Evolutionary conservation across 2,888 invertebrate species (phyloP).

Genomic region (Platycheirus albimanus): DNA sequence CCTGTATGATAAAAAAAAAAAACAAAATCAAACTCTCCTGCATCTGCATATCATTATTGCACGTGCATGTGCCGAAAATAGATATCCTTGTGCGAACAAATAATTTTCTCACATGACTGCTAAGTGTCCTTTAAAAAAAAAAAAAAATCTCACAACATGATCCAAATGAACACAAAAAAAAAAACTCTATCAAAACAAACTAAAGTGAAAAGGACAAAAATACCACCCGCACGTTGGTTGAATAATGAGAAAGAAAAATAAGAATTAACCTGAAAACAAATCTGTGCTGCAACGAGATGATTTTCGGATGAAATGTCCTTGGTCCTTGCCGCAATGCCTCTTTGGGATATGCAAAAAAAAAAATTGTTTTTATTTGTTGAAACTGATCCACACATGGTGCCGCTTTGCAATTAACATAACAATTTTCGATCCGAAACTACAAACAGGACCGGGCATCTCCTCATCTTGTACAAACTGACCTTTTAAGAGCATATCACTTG

Average conservation of each 20-base stretch:
- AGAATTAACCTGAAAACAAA: constrained; percentile 40
- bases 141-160: neutral
- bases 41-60: neutral
- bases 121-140: neutral
- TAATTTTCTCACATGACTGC: constrained; percentile 22
- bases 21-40: too few species aligned
- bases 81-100: constrained; percentile 24
- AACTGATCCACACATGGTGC: constrained; percentile 65
- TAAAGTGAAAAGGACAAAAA: constrained; percentile 2
- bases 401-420: constrained; percentile 67
- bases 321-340: constrained; percentile 33
- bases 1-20: constrained; percentile 2
- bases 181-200: constrained; percentile 21
- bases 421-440: constrained; percentile 53
- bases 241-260: constrained; percentile 1
- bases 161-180: neutral
- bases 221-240: constrained; percentile 55
- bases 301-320: constrained; percentile 30
- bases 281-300: constrained; percentile 22
- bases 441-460: constrained; percentile 18
- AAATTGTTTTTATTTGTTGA: constrained; percentile 49
- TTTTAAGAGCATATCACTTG: neutral
- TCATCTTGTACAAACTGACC: neutral
- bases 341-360: constrained; percentile 12
- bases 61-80: constrained; percentile 4